These are phyloP conservation scores for Bovichtus variegatus DNA, from an alignment of 2,797 vertebrate genomes.

Conservation along the genomic window DNA sequence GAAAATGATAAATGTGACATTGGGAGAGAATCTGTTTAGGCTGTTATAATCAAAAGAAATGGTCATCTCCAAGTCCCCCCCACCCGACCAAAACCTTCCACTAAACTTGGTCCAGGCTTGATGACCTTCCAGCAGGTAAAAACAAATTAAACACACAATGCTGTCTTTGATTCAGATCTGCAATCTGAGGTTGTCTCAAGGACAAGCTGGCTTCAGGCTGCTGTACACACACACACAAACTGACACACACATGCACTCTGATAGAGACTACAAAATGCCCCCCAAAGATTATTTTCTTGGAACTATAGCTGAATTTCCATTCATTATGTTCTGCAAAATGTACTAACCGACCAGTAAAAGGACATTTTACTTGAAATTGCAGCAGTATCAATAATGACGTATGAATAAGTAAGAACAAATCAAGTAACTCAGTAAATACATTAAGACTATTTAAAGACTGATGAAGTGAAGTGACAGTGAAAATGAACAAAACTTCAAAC, in stretches of 20 bases:
- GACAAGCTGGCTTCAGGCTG: slow-evolving; percentile 50
- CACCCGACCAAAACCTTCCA: slow-evolving; percentile 21
- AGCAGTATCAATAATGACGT: neutral
- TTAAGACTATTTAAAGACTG: neutral
- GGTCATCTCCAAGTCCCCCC: slow-evolving; percentile 10
- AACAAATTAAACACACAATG: slow-evolving; percentile 77
- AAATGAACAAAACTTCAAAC: neutral
- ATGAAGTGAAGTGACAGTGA: too few species aligned
- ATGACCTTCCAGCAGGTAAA: slow-evolving; percentile 76
- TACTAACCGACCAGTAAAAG: neutral
- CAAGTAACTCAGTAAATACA: neutral
- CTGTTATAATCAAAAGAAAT: slow-evolving; percentile 65
- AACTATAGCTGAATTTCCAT: neutral
- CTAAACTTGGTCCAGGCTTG: slow-evolving; percentile 61
- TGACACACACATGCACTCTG: slow-evolving; percentile 9
- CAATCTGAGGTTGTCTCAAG: slow-evolving; percentile 75
- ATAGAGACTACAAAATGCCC: slow-evolving; percentile 5
- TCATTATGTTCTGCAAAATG: neutral
- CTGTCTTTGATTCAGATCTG: slow-evolving; percentile 66
- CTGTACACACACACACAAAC: slow-evolving; percentile 25
- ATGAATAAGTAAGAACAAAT: neutral
- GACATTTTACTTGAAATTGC: neutral
- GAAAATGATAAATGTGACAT: slow-evolving; percentile 82
- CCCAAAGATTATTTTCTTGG: neutral
- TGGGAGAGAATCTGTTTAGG: slow-evolving; percentile 69